Evolutionary conservation across 2,888 invertebrate genomes (phyloP), one percentile per base, ranked within the genome.

Genomic region (Cerastoderma edule): DNA sequence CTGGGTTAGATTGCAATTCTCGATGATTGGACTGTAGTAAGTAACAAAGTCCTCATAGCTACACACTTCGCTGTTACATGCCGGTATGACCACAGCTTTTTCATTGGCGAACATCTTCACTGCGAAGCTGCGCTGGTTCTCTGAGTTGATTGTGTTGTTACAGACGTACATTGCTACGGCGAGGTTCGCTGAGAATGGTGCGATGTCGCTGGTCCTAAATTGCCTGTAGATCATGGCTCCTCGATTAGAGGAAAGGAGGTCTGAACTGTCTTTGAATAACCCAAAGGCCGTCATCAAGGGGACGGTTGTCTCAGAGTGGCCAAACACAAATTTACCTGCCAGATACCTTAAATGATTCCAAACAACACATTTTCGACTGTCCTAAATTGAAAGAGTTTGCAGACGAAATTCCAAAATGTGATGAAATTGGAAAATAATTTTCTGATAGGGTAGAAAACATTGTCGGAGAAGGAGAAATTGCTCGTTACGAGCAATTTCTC

Each of bases 181-280:
- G 3, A 93, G 57, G 84, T 93, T 93, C 24, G 91, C 84, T 22
- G 89, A 87, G 75, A 92, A 93, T 0, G 93, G 92, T 19, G 83
- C 56, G 22, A 92, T 89, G 5, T 83, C 53, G 39, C 90, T 89
- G 13, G 91, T 86, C 8, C 88, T 88, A 87, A 93, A 93, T 63
- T 85, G 74, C 4, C 93, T 84, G 35, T 86, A 65, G 5, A 75
- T 72, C 50, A 87, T 83, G 19, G 82, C 57, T 5, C 24, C 60
- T 22, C 60, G 28, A 24, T 90, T 91, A 27, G 89, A 84, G 2
- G 92, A 89, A 19, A 73, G 80, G 3, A 91, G 86, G 0, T 88
- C 88, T 6, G 57, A 54, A 5, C 83, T 70, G 67, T 93, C 91
- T 16, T 89, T 89, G 78, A 90, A 92, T n/a, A 93, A 82, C 19